Percentiles rank a stretch among this genome's conserved stretches.
These are phyloP conservation scores for Chlamydotis undulata DNA, from an alignment of 2,113 vertebrate species.

Conservation along the genomic window DNA sequence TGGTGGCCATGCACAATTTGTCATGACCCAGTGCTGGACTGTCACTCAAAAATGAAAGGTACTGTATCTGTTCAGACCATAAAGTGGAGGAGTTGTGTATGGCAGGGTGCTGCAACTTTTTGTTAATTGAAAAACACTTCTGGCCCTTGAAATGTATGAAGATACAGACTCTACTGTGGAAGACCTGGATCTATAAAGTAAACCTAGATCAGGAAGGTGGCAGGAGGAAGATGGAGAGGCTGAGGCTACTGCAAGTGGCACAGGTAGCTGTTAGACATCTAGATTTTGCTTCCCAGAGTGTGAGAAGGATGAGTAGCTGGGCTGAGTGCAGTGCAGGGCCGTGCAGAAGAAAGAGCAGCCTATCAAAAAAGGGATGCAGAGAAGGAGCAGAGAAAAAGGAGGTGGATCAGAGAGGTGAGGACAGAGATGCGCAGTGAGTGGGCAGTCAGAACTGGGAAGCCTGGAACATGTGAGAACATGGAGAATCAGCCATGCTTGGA, in stretches of 20 bases:
- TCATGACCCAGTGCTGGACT: constrained; percentile 83
- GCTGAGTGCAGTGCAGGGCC: not conserved
- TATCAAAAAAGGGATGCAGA: not conserved
- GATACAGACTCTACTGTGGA: not conserved
- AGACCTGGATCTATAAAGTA: not conserved
- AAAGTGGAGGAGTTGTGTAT: not conserved
- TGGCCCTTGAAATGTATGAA: not conserved
- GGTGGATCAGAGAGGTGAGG: not conserved
- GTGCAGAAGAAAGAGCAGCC: not conserved
- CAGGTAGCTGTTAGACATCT: not conserved
- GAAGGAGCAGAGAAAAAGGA: not conserved
- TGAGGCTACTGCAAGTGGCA: not conserved
- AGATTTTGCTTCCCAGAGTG: not conserved
- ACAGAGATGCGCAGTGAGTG: rapidly evolving
- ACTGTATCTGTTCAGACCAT: constrained; percentile 35
- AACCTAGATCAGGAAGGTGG: not conserved
- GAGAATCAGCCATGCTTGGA: not conserved
- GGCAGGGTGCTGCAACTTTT: not conserved
- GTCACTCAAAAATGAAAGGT: constrained; percentile 94
- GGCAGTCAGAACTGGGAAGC: not conserved
- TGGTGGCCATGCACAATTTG: constrained; percentile 97
- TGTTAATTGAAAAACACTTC: not conserved
- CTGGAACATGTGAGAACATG: rapidly evolving
- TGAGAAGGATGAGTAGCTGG: not conserved
- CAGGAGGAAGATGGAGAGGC: not conserved